These are phyloP conservation scores for Tricholaema leucomelas DNA, from an alignment of 2,113 vertebrate species.

Conservation along the genomic window DNA sequence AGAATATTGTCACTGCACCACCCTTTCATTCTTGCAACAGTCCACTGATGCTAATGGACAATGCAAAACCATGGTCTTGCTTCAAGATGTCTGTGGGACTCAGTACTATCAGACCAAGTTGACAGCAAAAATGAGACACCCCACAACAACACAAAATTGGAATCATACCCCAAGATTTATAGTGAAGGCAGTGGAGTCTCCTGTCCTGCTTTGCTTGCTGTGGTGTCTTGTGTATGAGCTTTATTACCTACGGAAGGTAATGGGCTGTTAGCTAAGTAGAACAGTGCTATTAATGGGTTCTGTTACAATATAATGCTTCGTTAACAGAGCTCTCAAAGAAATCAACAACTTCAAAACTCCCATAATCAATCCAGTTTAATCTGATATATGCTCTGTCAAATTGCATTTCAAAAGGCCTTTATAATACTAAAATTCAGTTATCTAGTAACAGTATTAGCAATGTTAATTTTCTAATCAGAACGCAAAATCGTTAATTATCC, in stretches of 20 bases:
- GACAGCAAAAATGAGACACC: background rate
- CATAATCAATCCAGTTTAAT: slow-evolving; percentile 65
- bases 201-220: background rate
- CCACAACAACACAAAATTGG: background rate
- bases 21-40: background rate
- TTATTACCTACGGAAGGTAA: slow-evolving; percentile 4
- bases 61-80: background rate
- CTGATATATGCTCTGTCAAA: slow-evolving; percentile 63
- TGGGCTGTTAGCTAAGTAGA: slow-evolving; percentile 27
- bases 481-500: slow-evolving; percentile 64
- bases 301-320: slow-evolving; percentile 54
- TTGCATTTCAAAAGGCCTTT: slow-evolving; percentile 63
- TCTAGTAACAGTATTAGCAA: slow-evolving; percentile 60
- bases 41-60: background rate
- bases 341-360: slow-evolving; percentile 63
- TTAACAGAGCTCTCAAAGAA: slow-evolving; percentile 61
- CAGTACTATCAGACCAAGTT: background rate
- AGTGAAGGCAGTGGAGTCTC: background rate
- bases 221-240: background rate
- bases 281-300: slow-evolving; percentile 29
- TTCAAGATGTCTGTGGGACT: background rate
- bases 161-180: background rate
- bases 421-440: slow-evolving; percentile 53
- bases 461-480: slow-evolving; percentile 72
- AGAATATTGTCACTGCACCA: background rate